Evolutionary conservation across 2,113 vertebrate genomes (phyloP).

Genomic region (Penelope pileata): DNA sequence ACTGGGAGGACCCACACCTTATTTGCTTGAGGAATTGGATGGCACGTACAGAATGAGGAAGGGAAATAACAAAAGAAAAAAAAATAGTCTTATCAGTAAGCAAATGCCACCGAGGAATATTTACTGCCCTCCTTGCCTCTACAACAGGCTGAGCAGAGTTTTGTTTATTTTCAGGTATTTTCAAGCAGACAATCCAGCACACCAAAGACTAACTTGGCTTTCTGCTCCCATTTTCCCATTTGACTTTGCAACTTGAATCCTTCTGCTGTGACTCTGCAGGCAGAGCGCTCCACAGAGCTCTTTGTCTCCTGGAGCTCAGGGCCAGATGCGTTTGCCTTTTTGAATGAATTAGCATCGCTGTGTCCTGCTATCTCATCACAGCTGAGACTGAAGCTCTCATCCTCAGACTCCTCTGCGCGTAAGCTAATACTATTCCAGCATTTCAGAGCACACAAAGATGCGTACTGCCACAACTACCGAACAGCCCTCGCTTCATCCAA

Average conservation of each 20-base stretch:
- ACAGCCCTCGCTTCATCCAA: not conserved
- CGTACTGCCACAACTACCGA: not conserved
- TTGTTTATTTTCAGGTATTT: not conserved
- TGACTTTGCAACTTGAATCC: not conserved
- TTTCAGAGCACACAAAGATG: not conserved
- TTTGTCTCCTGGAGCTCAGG: not conserved
- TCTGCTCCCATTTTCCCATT: not conserved
- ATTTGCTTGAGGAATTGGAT: not conserved
- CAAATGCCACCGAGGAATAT: not conserved
- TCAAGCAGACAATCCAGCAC: not conserved
- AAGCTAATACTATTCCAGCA: not conserved
- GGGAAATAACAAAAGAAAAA: not conserved
- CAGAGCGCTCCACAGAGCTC: not conserved
- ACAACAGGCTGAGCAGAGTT: not conserved
- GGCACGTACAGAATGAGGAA: constrained; percentile 58
- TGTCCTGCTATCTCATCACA: not conserved
- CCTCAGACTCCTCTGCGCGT: not conserved
- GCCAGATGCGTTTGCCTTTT: not conserved
- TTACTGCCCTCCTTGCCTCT: not conserved
- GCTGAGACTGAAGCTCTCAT: not conserved
- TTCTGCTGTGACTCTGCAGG: not conserved
- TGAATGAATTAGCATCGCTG: not conserved
- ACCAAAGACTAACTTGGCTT: not conserved
- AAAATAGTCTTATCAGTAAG: not conserved
- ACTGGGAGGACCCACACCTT: not conserved